Evolutionary conservation across 2,797 vertebrate species (phyloP), one percentile per base, ranked within the genome.

Genomic region (Pelodytes ibericus): DNA sequence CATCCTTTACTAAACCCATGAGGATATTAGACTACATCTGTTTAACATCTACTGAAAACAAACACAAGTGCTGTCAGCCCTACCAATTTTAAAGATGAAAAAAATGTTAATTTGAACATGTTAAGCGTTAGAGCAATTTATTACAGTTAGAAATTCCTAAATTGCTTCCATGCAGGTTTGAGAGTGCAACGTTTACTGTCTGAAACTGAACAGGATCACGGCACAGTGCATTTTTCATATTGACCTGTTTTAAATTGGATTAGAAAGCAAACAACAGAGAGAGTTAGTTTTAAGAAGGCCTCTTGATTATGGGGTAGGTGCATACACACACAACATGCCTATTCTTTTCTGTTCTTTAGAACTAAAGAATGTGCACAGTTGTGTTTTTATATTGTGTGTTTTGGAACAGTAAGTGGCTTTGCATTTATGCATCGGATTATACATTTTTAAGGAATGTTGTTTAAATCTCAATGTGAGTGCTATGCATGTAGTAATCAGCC

Each of bases 11-110:
- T 64, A 29, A 33, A 64, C 33, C 22, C n/a, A 0, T 16, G 11
- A 66, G 26, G n/a, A 29, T 76, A 18, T 27, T 67, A 39, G 2
- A 77, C 0, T 29, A 18, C 80, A 29, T 20, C 64, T 66, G 56
- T 20, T 71, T 66, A 83, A 71, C 22, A 81, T 39, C 56, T 58
- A 51, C 53, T 82, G 44, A 77, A 86, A 86, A 80, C 44, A 82
- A 82, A 77, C 20, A 81, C 33, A 83, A 18, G 2, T 81, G 30
- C 22, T 79, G 20, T 65, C 4, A 33, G 11, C 57, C 58, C 62
- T 65, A 73, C 3, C 26, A 56, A 75, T 71, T 80, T 82, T 79
- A 79, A 53, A 24, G 3, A 83, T 53, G 80, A 69, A 74, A 76
- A 69, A 78, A 75, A 77, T 61, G 29, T 33, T 18, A 78, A 82